Base-by-base conservation (phyloP, 2,113 vertebrate species). In the Pantherophis guttatus region DNA sequence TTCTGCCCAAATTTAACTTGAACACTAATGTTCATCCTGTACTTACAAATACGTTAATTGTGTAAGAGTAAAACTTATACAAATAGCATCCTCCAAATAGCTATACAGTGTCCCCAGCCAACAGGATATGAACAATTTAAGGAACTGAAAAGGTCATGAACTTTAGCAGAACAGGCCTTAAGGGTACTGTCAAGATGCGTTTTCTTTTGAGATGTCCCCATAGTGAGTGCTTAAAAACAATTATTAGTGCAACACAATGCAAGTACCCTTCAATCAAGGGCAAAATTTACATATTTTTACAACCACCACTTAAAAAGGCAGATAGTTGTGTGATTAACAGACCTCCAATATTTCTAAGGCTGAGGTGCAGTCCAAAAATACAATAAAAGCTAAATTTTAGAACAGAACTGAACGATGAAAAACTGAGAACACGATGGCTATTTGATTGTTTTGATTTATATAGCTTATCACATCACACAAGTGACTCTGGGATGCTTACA, bases 371-470 rank as follows among this genome's bases (percentile, higher is more conserved):
- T 50, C 89, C 26, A 24, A 88, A 1, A 94, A 62, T 39, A 75
- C n/a, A 75, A 75, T 19, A 93, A 94, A 94, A 90, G 87, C 62
- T 92, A 0, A 26, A 62, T 93, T 94, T 95, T 90, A 70, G 94
- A 96, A n/a, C 94, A 94, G 91, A n/a, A 91, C 91, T 92, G 87
- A 94, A 48, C 81, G 92, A 12, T 93, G 75, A 70, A 87, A 92
- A 95, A 94, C 44, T 75, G 55, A 94, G 94, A 53, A 57, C 88
- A 91, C 70, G 81, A 94, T 94, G 21, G 44, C n/a, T 62, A 86
- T 94, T 93, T 95, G 70, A 39, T 75, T 75, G n/a, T 8, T 75
- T 75, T 33, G 65, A 15, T 75, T 75, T 33, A 75, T 33, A 75
- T 75, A 39, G 15, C n/a, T 33, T 33, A 6, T 7, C n/a, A 39